Evolutionary conservation across 2,888 invertebrate species (phyloP), one percentile per base, ranked within the genome.

Genomic region (Dolomedes plantarius): DNA sequence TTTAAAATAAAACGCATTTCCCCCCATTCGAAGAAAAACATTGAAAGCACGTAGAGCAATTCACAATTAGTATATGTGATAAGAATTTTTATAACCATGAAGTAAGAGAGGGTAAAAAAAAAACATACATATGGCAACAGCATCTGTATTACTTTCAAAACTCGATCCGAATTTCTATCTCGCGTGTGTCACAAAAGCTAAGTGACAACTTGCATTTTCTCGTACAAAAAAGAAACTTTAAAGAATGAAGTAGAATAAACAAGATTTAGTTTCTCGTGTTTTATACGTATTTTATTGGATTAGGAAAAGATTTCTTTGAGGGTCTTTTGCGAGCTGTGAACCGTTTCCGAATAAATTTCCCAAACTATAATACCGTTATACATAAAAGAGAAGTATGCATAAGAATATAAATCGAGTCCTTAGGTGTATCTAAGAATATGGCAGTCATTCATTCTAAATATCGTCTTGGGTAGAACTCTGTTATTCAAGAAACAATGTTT

Each of bases 261-360:
- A 46, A 46, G 41, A 46, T 46, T 46, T 46, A 46, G 41, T 46
- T 46, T 16, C 16, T 9, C 41, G 41, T 46, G 16, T 46, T 46
- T 46, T 46, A 46, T 46, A 46, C 41, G 6, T 46, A 46, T 46
- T 46, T 46, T 46, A 46, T 46, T 46, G 41, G 41, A 46, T 46
- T 46, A 46, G 41, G 41, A 13, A 46, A 46, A 46, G 41, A 46
- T 46, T 46, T 46, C 16, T 6, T 46, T 2, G 41, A 46, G 41
- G 41, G 41, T 46, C 41, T 46, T 46, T 46, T 5, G 41, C 16
- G 41, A 46, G 41, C 41, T 11, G 41, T 46, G 41, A 46, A 46
- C 41, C 41, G 16, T 46, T 46, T 46, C 16, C 41, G 41, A 46
- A 46, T 46, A 46, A 46, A 46, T 46, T 46, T 46, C 9, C 7